Evolutionary conservation across 2,888 invertebrate genomes (phyloP), one percentile per base, ranked within the genome.

Genomic region (Pogonocherus hispidulus): DNA sequence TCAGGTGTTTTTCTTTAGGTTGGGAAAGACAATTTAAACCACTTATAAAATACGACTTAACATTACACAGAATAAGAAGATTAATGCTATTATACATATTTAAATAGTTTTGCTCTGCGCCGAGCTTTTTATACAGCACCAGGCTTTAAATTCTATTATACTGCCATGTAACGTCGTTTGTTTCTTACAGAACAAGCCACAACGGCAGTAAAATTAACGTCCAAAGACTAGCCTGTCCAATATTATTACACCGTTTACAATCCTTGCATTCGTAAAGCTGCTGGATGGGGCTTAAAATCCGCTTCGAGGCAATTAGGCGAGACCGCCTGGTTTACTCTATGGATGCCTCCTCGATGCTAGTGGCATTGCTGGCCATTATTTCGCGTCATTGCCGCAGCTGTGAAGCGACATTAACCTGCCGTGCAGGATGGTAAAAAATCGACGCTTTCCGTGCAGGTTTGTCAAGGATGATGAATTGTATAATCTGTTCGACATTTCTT

Each of bases 241-340:
- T 47, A 32, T 59, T 59, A 59, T 47, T 59, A 49, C 59, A 19
- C 59, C 47, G 35, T 59, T 59, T 47, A 59, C 49, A 49, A 35
- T 6, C 37, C 62, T 22, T 16, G 22, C 23, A 20, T 51, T 51
- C 46, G 47, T 51, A 37, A 51, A 51, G 62, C 37, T 18, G 27
- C 32, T 19, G 19, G 47, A 47, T 35, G 14, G 37, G 67, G 60
- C 52, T 68, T 65, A 66, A 71, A 73, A 71, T 73, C 69, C 70
- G 69, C 71, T 71, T 69, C 67, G 60, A 73, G 63, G 63, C 70
- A 73, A 73, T 73, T 73, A 73, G 69, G 56, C 54, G 56, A 65
- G 67, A 67, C 73, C 71, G 70, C 67, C 57, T 27, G 65, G 47
- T 57, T 67, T 66, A 71, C 27, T 69, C 70, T 32, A 32, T 52